Percentiles rank a stretch among this genome's conserved stretches.
Evolutionary conservation across 2,113 vertebrate genomes (phyloP).

Genomic region (Passer domesticus): DNA sequence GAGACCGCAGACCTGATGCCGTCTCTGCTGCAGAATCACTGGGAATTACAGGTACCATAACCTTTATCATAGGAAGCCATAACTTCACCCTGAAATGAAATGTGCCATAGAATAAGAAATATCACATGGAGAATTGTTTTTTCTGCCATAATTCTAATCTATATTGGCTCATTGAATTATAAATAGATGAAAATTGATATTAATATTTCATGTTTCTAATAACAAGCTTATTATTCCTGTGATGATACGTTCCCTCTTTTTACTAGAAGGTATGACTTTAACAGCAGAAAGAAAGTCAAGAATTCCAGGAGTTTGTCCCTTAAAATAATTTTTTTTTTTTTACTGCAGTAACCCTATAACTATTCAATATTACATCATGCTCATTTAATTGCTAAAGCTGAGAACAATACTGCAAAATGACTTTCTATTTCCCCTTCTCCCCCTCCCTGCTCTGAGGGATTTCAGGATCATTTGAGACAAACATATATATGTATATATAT

Average conservation of each 20-base stretch:
- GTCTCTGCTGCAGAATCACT: neutral
- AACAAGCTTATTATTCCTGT: neutral
- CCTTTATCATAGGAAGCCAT: neutral
- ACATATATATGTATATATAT: no score
- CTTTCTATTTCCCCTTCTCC: neutral
- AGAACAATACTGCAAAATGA: neutral
- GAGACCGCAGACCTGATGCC: neutral
- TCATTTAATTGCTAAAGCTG: slow-evolving; percentile 13
- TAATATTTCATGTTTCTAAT: neutral
- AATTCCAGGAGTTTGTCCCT: neutral
- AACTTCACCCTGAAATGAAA: neutral
- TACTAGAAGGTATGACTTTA: neutral
- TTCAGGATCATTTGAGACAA: neutral
- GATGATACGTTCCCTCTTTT: neutral
- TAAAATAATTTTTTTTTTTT: neutral
- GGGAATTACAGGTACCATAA: neutral
- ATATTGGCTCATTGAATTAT: neutral
- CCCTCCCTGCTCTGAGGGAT: neutral
- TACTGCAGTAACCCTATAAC: neutral
- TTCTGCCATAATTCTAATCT: neutral
- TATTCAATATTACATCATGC: neutral
- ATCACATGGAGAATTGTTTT: neutral
- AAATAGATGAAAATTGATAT: neutral
- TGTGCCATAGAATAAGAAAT: neutral
- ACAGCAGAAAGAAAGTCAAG: neutral